Base-by-base conservation (phyloP, 1,140 invertebrate genomes). In the Diachasmimorpha longicaudata region DNA sequence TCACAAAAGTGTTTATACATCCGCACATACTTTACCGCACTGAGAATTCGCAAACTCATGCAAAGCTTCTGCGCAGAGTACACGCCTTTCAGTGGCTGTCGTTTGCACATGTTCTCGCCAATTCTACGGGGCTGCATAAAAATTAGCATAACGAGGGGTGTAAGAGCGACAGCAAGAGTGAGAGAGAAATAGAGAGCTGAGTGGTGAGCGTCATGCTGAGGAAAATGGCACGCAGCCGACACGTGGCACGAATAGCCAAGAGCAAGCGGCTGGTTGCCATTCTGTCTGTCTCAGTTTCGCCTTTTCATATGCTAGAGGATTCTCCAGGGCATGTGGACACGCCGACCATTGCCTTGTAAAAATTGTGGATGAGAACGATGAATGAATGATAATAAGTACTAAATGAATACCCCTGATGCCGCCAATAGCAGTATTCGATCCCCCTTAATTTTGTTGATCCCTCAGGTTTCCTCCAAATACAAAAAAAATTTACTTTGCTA, bases 91-190 rank as follows among this genome's bases (percentile, higher is more conserved):
- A 69, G 66, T 44, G 74, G 74, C 55, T 76, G 74, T 76, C 52
- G 25, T 6, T 36, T 52, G 48, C 69, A 71, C 74, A 76, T 71
- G 69, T 76, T 36, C 69, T 71, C 69, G 21, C 31, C 74, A 71
- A 71, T 71, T 76, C 52, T 66, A 23, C 6, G 25, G 74, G 68
- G 68, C 52, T 76, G 74, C 74, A 76, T 76, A 76, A 76, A 76
- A 76, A 76, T 76, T 76, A 76, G 69, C 74, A 76, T 76, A 76
- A 76, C 68, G 68, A 70, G 52, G 36, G 37, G 36, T 52, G 48
- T 25, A 21, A 42, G 46, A n/a, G n/a, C n/a, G n/a, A n/a, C n/a
- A n/a, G n/a, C n/a, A n/a, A n/a, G n/a, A n/a, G n/a, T n/a, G n/a
- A n/a, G n/a, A 66, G 39, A 74, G 58, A 21, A 36, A 39, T n/a